phyloP scores from a whole-genome alignment of 2,797 vertebrate species.

The Pantherophis vulpinus region DNA sequence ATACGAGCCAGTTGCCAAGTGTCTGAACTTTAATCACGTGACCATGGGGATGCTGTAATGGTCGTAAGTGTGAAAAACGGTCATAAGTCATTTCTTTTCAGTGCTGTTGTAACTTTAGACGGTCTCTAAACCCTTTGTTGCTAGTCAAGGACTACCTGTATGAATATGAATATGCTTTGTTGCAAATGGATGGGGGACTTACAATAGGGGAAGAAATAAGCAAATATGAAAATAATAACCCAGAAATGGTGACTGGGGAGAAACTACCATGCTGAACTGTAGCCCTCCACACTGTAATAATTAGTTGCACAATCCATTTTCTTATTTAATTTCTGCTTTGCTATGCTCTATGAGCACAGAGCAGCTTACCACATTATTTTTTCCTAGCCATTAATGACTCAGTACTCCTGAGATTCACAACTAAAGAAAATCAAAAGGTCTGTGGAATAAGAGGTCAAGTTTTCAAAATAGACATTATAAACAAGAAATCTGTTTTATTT shows the following conservation, averaged over 20 bases:
- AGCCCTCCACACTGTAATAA: background rate
- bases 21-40: background rate
- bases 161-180: background rate
- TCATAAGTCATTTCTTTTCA: background rate
- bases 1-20: background rate
- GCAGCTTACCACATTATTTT: background rate
- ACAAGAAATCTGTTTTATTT: background rate
- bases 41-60: background rate
- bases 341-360: background rate
- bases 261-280: background rate
- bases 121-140: background rate
- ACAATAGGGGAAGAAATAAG: background rate
- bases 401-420: background rate
- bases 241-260: background rate
- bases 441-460: background rate
- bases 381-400: background rate
- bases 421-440: background rate
- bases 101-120: background rate
- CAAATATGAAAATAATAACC: background rate
- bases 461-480: background rate
- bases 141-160: background rate
- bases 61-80: background rate
- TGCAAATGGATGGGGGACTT: background rate
- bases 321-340: background rate
- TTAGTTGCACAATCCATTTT: background rate